Percentiles rank a stretch among this genome's conserved stretches.
phyloP scores from a whole-genome alignment of 2,797 vertebrate species.

The Coccyzus lansbergi region DNA sequence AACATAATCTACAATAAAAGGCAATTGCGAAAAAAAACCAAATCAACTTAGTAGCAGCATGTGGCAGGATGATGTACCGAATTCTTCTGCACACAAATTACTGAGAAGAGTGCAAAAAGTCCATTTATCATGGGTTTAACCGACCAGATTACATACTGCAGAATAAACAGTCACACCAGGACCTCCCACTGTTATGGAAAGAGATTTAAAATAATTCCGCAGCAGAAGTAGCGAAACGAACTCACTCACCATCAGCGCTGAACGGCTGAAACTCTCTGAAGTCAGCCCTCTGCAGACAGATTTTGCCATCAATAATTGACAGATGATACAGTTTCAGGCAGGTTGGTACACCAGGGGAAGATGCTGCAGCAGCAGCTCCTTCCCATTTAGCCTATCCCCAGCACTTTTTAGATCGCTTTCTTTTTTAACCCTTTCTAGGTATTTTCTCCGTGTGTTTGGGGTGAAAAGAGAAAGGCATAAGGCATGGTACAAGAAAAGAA shows the following conservation, averaged over 20 bases:
- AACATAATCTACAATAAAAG: background rate
- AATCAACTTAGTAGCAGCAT: background rate
- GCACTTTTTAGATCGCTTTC: background rate
- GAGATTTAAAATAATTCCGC: slow-evolving; percentile 28
- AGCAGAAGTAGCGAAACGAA: slow-evolving; percentile 7
- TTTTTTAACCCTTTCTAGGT: slow-evolving; percentile 34
- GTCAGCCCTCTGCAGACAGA: background rate
- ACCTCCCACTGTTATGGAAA: background rate
- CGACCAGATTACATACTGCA: background rate
- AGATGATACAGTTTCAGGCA: slow-evolving; percentile 4
- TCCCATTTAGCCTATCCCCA: background rate
- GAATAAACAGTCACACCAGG: background rate
- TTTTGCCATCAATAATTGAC: slow-evolving; percentile 35
- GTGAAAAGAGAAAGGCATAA: background rate
- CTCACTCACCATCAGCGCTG: background rate
- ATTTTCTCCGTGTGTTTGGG: background rate
- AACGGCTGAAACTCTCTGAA: background rate
- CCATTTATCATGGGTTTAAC: slow-evolving; percentile 9
- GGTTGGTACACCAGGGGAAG: background rate
- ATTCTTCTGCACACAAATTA: background rate
- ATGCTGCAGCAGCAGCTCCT: background rate
- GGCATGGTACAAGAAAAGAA: background rate
- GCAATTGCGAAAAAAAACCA: background rate
- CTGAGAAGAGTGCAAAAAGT: background rate
- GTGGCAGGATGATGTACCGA: background rate